phyloP scores from a whole-genome alignment of 2,888 invertebrate species.

The Tachina fera region DNA sequence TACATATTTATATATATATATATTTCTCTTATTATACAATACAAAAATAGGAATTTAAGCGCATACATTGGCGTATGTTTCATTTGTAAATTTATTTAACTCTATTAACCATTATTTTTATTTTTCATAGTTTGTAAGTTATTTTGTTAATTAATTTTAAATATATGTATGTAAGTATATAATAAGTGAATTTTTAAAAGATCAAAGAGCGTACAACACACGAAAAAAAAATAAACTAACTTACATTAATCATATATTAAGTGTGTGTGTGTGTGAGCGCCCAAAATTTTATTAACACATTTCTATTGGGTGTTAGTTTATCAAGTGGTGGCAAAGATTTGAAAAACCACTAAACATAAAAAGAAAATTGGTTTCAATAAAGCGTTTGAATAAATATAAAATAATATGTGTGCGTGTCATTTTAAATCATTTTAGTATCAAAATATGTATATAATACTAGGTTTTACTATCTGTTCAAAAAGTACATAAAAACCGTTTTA shows the following conservation, averaged over 20 bases:
- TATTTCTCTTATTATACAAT: no score
- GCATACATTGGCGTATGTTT: conserved; percentile 49
- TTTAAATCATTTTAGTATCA: no score
- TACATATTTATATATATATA: no score
- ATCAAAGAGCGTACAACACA: conserved; percentile 18
- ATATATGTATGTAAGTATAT: conserved; percentile 55
- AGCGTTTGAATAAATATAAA: conserved; percentile 43
- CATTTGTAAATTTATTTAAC: conserved; percentile 48
- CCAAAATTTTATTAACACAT: conserved; percentile 7
- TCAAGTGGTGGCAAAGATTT: conserved; percentile 5
- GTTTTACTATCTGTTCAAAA: no score
- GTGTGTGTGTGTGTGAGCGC: conserved; percentile 13
- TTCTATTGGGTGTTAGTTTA: conserved; percentile 1
- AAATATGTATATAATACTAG: no score
- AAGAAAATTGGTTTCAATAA: conserved; percentile 52
- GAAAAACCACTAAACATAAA: conserved; percentile 19
- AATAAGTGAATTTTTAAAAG: conserved; percentile 69
- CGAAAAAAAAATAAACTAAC: conserved; percentile 7
- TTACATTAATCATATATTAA: conserved; percentile 12
- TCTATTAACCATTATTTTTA: background rate
- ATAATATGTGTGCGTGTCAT: background rate
- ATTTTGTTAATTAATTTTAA: conserved; percentile 70
- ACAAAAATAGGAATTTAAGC: conserved; percentile 35
- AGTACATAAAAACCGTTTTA: no score
- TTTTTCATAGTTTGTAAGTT: conserved; percentile 51